phyloP scores from a whole-genome alignment of 2,113 vertebrate species.

The Capra hircus region DNA sequence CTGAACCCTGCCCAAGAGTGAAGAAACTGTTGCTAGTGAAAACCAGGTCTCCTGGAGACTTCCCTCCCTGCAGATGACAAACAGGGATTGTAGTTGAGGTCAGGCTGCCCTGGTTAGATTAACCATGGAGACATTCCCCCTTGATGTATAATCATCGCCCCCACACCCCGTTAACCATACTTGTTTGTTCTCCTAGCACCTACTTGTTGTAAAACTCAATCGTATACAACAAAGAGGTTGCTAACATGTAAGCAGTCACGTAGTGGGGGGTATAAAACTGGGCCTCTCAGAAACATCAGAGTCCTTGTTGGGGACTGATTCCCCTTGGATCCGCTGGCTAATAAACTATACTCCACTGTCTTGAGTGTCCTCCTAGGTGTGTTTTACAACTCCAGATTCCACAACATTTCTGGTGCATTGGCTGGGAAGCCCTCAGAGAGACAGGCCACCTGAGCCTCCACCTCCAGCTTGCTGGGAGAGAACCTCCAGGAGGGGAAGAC shows the following conservation, averaged over 20 bases:
- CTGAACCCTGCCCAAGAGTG: background rate
- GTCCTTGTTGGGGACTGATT: background rate
- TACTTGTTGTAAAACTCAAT: background rate
- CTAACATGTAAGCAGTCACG: background rate
- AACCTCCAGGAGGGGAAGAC: no score
- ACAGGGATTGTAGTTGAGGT: background rate
- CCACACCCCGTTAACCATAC: accelerated
- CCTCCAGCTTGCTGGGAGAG: background rate
- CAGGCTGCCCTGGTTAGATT: background rate
- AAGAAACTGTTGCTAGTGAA: background rate
- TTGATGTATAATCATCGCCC: no score
- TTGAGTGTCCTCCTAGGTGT: background rate
- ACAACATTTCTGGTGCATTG: background rate
- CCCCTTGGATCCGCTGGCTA: background rate
- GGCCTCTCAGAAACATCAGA: background rate
- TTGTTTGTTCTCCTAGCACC: background rate
- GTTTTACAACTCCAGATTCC: background rate
- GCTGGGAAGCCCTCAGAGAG: no score
- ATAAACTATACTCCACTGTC: background rate
- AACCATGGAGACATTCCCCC: background rate
- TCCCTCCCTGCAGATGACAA: background rate
- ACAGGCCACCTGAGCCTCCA: no score
- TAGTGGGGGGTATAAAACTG: background rate
- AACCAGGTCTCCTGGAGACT: background rate
- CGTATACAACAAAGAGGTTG: background rate